Evolutionary conservation across 2,113 vertebrate genomes (phyloP).

Genomic region (Beaufortia kweichowensis): DNA sequence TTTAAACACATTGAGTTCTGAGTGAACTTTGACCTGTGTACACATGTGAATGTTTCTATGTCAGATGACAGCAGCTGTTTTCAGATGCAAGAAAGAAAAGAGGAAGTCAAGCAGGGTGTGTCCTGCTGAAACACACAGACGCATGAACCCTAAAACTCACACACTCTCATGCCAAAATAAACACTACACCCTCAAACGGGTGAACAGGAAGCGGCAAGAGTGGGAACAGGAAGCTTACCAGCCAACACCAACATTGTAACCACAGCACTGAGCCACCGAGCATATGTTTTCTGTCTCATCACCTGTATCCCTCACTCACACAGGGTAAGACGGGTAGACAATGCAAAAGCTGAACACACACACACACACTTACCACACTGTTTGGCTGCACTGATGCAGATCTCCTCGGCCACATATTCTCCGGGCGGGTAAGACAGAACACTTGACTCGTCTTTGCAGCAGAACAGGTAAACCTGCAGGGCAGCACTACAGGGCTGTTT

Average conservation of each 20-base stretch:
- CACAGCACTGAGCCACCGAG: background rate
- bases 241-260: background rate
- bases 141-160: background rate
- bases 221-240: slow-evolving; percentile 30
- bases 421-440: slow-evolving; percentile 80
- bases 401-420: slow-evolving; percentile 87
- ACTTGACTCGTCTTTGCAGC: slow-evolving; percentile 69
- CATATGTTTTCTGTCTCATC: background rate
- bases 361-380: slow-evolving; percentile 80
- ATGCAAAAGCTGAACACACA: background rate
- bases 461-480: slow-evolving; percentile 84
- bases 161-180: background rate
- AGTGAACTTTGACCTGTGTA: background rate
- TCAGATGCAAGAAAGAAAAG: background rate
- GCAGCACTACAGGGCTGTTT: slow-evolving; percentile 68
- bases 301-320: background rate
- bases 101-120: background rate
- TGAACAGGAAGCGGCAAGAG: slow-evolving; percentile 49
- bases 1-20: background rate
- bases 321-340: background rate
- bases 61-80: background rate
- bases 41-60: background rate
- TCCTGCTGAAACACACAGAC: background rate
- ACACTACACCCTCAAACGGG: background rate
- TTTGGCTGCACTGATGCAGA: slow-evolving; percentile 87